Percentiles rank a stretch among this genome's conserved stretches.
Conservation (phyloP, 2,797 vertebrate genomes). For the Acanthiza pusilla region DNA sequence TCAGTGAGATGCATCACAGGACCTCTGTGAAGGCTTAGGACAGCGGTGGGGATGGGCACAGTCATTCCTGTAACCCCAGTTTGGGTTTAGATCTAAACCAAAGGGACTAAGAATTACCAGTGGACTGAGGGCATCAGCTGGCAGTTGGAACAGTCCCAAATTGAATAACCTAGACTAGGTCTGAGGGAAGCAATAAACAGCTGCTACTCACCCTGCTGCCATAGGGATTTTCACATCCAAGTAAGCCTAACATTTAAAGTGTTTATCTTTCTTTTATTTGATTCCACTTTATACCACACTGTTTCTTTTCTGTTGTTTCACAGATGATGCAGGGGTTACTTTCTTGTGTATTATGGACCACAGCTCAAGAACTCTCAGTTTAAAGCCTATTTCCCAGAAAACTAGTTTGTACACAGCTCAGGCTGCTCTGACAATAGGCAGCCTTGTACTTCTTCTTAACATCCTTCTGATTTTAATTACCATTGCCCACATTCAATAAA, state of each 20-base stretch:
- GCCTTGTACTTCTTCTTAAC: background rate
- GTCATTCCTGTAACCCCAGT: background rate
- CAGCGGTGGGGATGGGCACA: accelerated
- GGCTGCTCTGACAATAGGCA: background rate
- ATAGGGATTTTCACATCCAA: background rate
- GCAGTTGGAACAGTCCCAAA: background rate
- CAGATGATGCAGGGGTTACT: background rate
- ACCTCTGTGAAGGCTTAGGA: background rate
- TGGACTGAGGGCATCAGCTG: background rate
- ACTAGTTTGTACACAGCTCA: background rate
- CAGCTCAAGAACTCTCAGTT: background rate
- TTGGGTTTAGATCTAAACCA: background rate
- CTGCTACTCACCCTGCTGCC: background rate
- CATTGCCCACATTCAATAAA: background rate
- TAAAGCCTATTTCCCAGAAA: background rate
- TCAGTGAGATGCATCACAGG: background rate
- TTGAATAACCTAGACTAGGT: background rate
- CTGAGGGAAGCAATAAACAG: background rate
- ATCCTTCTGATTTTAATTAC: background rate
- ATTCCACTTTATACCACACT: background rate
- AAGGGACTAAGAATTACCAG: background rate
- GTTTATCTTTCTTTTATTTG: background rate
- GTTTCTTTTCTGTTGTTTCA: background rate
- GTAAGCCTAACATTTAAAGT: background rate
- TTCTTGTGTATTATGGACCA: background rate